These are phyloP conservation scores for Capricornis sumatraensis DNA, from an alignment of 2,113 vertebrate genomes.

Conservation along the genomic window DNA sequence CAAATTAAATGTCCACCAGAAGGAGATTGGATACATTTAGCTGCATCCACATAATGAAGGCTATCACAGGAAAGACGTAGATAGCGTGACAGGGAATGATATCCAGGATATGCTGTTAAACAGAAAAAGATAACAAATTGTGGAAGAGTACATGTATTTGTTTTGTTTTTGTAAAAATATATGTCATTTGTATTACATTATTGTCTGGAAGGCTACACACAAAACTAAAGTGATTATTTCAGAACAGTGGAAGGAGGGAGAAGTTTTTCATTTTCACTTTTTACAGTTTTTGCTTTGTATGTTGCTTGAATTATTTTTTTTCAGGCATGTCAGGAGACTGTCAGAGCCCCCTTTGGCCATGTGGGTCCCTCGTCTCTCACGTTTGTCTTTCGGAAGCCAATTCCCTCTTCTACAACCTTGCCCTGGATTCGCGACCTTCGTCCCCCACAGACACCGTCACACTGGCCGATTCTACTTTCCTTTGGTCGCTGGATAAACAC, in stretches of 20 bases:
- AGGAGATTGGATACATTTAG: not conserved
- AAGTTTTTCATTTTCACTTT: not conserved
- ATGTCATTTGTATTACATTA: not conserved
- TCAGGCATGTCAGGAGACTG: not conserved
- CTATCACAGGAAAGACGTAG: not conserved
- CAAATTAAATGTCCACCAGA: not conserved
- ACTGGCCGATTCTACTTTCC: not conserved
- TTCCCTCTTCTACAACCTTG: not conserved
- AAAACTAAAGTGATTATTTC: not conserved
- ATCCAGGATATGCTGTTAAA: not conserved
- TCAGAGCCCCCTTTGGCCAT: not conserved
- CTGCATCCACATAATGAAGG: not conserved
- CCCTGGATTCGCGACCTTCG: not conserved
- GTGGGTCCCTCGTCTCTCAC: fast-evolving
- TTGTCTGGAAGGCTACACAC: not conserved
- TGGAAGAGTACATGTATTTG: not conserved
- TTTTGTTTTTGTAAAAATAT: not conserved
- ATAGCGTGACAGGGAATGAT: not conserved
- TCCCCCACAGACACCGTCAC: not conserved
- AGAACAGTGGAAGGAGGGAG: not conserved
- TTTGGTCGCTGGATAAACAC: not conserved
- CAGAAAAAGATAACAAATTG: not conserved
- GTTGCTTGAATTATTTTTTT: not conserved
- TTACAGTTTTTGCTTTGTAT: not conserved
- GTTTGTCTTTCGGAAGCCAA: not conserved